Conservation (phyloP, 2,113 vertebrate species). For the Pyxicephalus adspersus region DNA sequence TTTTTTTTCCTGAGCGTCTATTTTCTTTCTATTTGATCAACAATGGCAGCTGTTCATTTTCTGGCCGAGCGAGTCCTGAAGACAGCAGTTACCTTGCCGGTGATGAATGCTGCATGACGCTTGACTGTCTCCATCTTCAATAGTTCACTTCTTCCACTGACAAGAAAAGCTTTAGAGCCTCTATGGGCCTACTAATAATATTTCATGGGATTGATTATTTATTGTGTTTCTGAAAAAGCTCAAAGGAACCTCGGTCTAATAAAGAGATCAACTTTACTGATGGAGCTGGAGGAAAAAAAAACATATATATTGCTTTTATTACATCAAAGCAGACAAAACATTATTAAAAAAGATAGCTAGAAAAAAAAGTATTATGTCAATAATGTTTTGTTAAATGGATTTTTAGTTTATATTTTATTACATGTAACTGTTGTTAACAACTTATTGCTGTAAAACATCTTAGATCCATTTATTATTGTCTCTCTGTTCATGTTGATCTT, state of each 20-base stretch:
- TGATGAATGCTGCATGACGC: conserved; percentile 75
- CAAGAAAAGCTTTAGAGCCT: conserved; percentile 64
- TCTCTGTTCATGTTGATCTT: too few relatives aligned
- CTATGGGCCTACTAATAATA: conserved; percentile 63
- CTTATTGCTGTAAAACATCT: too few relatives aligned
- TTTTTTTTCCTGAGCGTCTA: conserved; percentile 56
- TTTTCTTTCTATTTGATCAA: conserved; percentile 67
- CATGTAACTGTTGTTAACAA: too few relatives aligned
- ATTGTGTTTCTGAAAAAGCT: conserved; percentile 62
- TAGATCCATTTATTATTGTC: too few relatives aligned
- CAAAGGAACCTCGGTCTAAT: conserved; percentile 61
- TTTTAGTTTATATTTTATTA: too few relatives aligned
- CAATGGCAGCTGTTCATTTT: conserved; percentile 89
- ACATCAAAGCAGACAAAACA: conserved; percentile 36
- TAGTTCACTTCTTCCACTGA: conserved; percentile 69
- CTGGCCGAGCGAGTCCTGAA: conserved; percentile 77
- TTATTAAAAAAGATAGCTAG: not conserved
- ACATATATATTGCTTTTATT: conserved; percentile 21
- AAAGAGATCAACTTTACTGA: conserved; percentile 55
- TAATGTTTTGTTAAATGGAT: too few relatives aligned
- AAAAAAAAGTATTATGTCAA: not conserved
- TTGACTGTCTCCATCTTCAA: conserved; percentile 65
- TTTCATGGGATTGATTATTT: conserved; percentile 66
- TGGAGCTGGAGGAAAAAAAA: conserved; percentile 12
- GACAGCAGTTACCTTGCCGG: conserved; percentile 75